Conservation (phyloP, 2,113 vertebrate species). For the Myodes glareolus region DNA sequence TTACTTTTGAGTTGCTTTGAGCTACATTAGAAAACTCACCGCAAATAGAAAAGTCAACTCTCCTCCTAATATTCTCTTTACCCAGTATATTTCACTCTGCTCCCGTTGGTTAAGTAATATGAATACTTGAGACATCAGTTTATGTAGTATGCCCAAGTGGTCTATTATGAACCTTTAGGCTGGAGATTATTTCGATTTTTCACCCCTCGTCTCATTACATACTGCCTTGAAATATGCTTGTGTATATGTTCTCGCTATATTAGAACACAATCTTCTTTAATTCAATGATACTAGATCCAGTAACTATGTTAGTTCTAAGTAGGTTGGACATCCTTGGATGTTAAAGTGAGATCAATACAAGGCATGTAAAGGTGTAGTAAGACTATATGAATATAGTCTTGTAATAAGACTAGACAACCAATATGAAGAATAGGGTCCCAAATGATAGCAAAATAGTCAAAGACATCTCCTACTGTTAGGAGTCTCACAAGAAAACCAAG, state of each 20-base stretch:
- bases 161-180: background rate
- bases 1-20: slow-evolving; percentile 18
- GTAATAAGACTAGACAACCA: background rate
- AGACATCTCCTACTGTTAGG: background rate
- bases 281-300: background rate
- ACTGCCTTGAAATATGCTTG: background rate
- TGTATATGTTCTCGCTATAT: background rate
- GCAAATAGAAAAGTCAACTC: background rate
- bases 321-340: background rate
- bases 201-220: background rate
- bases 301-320: background rate
- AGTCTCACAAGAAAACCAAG: background rate
- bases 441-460: background rate
- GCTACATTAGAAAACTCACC: background rate
- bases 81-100: background rate
- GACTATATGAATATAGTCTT: background rate
- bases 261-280: background rate
- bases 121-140: background rate
- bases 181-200: background rate
- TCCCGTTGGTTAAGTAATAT: background rate
- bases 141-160: background rate
- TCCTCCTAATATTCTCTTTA: background rate
- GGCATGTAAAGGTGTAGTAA: background rate
- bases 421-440: background rate
- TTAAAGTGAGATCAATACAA: background rate